phyloP scores from a whole-genome alignment of 2,797 vertebrate species.

The Anguilla anguilla region DNA sequence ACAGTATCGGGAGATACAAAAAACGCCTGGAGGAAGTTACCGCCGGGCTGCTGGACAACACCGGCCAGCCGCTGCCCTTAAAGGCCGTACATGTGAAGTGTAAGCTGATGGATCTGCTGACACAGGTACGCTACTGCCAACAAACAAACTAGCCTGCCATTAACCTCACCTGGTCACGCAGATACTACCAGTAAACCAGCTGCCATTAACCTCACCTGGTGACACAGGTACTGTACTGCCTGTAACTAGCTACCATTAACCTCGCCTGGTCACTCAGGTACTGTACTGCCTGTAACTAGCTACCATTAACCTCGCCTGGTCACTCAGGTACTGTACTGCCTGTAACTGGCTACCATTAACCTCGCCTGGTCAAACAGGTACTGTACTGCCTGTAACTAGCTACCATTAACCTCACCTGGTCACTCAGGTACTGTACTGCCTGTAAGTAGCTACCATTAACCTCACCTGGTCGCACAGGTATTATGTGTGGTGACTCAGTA shows the following conservation, averaged over 20 bases:
- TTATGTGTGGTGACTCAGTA: background rate
- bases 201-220: background rate
- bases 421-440: background rate
- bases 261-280: background rate
- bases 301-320: background rate
- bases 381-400: too few species aligned
- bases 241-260: background rate
- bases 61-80: slow-evolving; percentile 79
- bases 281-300: too few species aligned
- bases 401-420: background rate
- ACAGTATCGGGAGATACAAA: slow-evolving; percentile 38
- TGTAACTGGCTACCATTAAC: background rate
- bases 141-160: background rate
- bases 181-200: background rate
- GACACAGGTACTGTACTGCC: too few species aligned
- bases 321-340: background rate
- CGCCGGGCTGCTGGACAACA: slow-evolving; percentile 72
- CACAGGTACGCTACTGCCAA: slow-evolving; percentile 65
- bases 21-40: slow-evolving; percentile 60
- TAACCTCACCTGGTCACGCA: background rate
- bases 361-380: background rate
- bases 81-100: slow-evolving; percentile 77
- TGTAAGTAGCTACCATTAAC: background rate
- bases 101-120: slow-evolving; percentile 80
- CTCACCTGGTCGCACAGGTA: background rate